Evolutionary conservation across 1,140 invertebrate species (phyloP).

Genomic region (Calycopis cecrops): DNA sequence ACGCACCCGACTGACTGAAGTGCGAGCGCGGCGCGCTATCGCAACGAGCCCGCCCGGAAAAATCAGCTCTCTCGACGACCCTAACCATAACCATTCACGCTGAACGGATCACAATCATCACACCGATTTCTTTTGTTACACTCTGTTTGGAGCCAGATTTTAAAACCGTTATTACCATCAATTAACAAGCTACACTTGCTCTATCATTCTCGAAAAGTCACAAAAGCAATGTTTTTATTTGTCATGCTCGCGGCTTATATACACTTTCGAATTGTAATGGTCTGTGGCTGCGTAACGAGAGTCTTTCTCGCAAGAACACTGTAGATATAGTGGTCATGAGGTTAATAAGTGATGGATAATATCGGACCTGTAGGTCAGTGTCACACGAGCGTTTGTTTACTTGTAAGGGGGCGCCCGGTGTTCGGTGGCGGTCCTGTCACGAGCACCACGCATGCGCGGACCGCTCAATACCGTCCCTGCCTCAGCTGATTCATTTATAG

Average conservation of each 20-base stretch:
- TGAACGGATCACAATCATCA: constrained; percentile 54
- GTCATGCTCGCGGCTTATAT: no score
- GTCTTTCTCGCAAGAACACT: no score
- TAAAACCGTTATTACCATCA: constrained; percentile 25
- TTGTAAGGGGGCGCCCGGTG: constrained; percentile 33
- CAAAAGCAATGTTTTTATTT: no score
- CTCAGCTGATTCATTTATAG: constrained; percentile 48
- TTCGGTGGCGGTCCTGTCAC: constrained; percentile 36
- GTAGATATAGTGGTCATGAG: no score
- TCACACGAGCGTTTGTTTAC: constrained; percentile 59
- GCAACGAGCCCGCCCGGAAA: constrained; percentile 50
- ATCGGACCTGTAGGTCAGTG: constrained; percentile 46
- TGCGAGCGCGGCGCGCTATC: constrained; percentile 43
- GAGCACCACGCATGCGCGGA: constrained; percentile 51
- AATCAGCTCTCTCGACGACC: constrained; percentile 64
- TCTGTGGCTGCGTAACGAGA: no score
- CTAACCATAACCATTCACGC: constrained; percentile 68
- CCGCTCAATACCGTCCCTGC: constrained; percentile 56
- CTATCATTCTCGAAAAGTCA: not conserved
- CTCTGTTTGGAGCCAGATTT: constrained; percentile 45
- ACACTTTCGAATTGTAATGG: no score
- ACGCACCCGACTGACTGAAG: constrained; percentile 60
- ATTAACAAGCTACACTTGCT: not conserved
- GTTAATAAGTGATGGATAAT: constrained; percentile 11
- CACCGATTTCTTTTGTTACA: constrained; percentile 60